Conservation (phyloP, 2,888 invertebrate species). For the Synanthedon andrenaeformis region DNA sequence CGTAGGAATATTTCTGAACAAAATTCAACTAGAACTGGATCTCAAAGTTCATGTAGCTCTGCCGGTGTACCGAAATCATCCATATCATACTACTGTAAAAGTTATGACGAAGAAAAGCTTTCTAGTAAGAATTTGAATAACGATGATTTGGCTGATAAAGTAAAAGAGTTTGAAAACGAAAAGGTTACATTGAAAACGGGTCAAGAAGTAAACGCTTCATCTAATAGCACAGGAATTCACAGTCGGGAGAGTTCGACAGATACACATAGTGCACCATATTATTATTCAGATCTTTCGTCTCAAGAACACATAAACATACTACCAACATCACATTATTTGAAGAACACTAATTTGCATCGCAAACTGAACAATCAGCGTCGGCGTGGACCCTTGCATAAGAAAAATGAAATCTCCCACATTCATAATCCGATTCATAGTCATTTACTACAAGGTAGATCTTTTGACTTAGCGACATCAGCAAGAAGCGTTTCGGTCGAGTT, state of each 20-base stretch:
- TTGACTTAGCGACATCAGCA: constrained; percentile 69
- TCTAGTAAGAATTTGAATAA: constrained; percentile 57
- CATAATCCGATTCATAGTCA: constrained; percentile 76
- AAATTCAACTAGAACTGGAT: constrained; percentile 38
- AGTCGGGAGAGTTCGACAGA: constrained; percentile 74
- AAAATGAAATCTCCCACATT: constrained; percentile 78
- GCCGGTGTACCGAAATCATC: constrained; percentile 43
- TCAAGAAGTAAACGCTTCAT: constrained; percentile 40
- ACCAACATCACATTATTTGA: constrained; percentile 55
- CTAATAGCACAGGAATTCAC: constrained; percentile 62
- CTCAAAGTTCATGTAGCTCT: constrained; percentile 51
- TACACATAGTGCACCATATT: constrained; percentile 81
- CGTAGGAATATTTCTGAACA: constrained; percentile 32
- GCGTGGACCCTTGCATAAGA: constrained; percentile 69
- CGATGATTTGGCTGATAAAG: constrained; percentile 46
- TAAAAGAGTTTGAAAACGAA: constrained; percentile 58
- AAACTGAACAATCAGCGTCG: constrained; percentile 81
- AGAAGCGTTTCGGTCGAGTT: constrained; percentile 76
- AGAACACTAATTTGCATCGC: constrained; percentile 62
- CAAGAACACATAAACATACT: constrained; percentile 62
- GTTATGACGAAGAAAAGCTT: constrained; percentile 43
- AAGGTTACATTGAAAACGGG: constrained; percentile 39
- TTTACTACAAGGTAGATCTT: constrained; percentile 39
- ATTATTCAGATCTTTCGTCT: constrained; percentile 82
- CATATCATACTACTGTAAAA: constrained; percentile 62